Evolutionary conservation across 2,113 vertebrate species (phyloP).

Genomic region (Diphyllodes magnificus): DNA sequence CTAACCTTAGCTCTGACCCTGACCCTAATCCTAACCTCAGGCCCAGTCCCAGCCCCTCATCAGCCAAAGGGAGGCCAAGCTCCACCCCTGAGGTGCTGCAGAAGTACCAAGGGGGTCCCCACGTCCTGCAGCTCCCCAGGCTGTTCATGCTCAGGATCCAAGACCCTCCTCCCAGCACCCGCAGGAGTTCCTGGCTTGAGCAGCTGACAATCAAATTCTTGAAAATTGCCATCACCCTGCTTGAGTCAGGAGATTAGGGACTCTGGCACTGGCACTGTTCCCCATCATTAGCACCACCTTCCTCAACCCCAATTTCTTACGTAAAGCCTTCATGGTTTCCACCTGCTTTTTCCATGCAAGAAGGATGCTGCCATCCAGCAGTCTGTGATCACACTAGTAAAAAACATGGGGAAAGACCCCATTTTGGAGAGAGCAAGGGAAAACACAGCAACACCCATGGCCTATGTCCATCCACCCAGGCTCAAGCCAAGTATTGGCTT

Average conservation of each 20-base stretch:
- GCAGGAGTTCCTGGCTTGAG: background rate
- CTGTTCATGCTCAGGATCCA: background rate
- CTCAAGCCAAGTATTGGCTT: background rate
- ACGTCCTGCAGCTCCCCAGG: background rate
- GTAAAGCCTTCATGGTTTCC: background rate
- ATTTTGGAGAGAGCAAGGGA: background rate
- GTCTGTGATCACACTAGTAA: background rate
- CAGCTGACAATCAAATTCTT: background rate
- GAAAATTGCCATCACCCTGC: background rate
- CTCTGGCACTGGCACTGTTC: background rate
- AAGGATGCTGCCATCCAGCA: background rate
- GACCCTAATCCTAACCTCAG: background rate
- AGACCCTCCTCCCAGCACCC: background rate
- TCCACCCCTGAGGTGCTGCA: background rate
- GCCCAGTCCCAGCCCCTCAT: background rate
- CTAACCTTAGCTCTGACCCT: background rate
- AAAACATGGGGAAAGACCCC: background rate
- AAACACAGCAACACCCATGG: background rate
- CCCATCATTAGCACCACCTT: background rate
- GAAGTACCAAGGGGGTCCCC: background rate
- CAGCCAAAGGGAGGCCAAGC: background rate
- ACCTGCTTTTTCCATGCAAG: background rate
- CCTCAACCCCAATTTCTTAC: background rate
- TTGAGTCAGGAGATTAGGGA: background rate
- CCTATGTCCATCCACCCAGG: background rate